Conservation (phyloP, 2,888 invertebrate species). For the Slavum lentiscoides region DNA sequence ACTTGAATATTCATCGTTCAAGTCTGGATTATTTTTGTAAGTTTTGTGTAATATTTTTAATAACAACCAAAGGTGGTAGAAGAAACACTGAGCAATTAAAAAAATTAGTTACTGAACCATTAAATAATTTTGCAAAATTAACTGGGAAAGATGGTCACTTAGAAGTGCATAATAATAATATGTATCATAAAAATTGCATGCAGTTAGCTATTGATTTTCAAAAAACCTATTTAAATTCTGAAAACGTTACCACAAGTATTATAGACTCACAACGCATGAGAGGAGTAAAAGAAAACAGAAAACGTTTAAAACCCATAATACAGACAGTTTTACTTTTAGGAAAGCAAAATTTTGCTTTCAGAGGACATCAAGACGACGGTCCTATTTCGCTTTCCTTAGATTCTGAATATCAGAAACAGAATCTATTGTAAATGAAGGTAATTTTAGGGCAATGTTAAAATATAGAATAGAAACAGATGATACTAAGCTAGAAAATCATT, state of each 20-base stretch:
- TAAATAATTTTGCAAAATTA: slow-evolving; percentile 14
- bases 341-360: background rate
- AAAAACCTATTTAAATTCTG: slow-evolving; percentile 4
- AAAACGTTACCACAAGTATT: background rate
- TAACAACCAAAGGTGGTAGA: no score
- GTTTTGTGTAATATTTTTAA: no score
- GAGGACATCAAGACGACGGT: background rate
- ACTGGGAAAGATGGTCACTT: slow-evolving; percentile 5
- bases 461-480: background rate
- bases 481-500: slow-evolving; percentile 4
- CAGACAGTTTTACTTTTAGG: slow-evolving; percentile 5
- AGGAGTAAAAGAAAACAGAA: slow-evolving; percentile 2
- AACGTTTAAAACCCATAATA: background rate
- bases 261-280: background rate
- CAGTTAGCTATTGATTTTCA: slow-evolving; percentile 12
- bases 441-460: slow-evolving; percentile 8
- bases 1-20: no score
- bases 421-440: slow-evolving; percentile 6
- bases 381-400: no score
- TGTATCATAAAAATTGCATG: background rate
- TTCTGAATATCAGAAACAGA: no score
- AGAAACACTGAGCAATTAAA: no score
- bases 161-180: background rate
- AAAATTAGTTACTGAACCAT: background rate
- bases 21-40: no score